Evolutionary conservation across 2,888 invertebrate genomes (phyloP).

Genomic region (Rapana venosa): DNA sequence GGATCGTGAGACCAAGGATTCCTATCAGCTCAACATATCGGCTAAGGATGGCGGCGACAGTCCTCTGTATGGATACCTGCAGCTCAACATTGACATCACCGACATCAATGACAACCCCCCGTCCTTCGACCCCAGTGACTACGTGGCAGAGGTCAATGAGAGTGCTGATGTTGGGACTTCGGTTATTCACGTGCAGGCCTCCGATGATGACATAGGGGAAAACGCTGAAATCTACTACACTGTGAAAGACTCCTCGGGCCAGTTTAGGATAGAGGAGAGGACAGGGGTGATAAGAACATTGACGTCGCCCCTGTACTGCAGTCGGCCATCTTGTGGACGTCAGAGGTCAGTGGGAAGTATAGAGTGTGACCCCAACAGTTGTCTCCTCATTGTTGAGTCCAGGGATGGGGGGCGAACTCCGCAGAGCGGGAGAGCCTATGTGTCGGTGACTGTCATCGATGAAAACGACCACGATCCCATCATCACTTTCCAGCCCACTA

Average conservation of each 20-base stretch:
- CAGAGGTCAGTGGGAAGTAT: neutral
- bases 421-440: slow-evolving; percentile 85
- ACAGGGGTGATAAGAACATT: slow-evolving; percentile 93
- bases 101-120: slow-evolving; percentile 98
- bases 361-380: slow-evolving; percentile 86
- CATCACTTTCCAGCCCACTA: slow-evolving; percentile 81
- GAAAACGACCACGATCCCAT: slow-evolving; percentile 75
- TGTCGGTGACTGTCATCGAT: slow-evolving; percentile 74
- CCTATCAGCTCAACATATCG: slow-evolving; percentile 90
- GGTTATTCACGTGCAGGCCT: slow-evolving; percentile 94
- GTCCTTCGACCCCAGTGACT: slow-evolving; percentile 93
- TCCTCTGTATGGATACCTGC: slow-evolving; percentile 63
- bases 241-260: slow-evolving; percentile 84
- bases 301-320: slow-evolving; percentile 63
- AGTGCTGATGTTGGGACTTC: slow-evolving; percentile 92
- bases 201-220: slow-evolving; percentile 90
- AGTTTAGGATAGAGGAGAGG: slow-evolving; percentile 94
- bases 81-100: slow-evolving; percentile 82
- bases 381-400: slow-evolving; percentile 95
- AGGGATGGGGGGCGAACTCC: slow-evolving; percentile 94
- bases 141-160: slow-evolving; percentile 94
- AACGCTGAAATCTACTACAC: slow-evolving; percentile 95
- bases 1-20: slow-evolving; percentile 92
- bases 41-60: slow-evolving; percentile 85
- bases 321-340: slow-evolving; percentile 50